phyloP scores from a whole-genome alignment of 1,140 invertebrate genomes.

The Drosophila prosaltans region DNA sequence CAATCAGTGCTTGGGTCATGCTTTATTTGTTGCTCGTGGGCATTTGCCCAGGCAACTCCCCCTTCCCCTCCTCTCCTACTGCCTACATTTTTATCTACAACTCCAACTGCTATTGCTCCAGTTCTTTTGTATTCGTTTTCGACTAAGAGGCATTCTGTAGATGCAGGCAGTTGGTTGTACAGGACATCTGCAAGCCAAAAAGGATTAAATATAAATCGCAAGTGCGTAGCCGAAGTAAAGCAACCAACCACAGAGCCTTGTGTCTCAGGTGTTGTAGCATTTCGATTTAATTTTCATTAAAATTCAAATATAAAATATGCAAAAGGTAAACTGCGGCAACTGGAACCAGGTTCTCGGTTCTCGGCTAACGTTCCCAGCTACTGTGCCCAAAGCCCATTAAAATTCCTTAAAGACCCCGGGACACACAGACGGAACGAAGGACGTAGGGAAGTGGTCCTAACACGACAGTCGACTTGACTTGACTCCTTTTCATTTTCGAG shows the following conservation, averaged over 20 bases:
- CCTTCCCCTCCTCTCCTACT: slow-evolving; percentile 31
- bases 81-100: not conserved
- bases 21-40: slow-evolving; percentile 72
- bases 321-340: slow-evolving; percentile 75
- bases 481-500: slow-evolving; percentile 81
- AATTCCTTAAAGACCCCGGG: slow-evolving; percentile 75
- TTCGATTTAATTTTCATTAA: slow-evolving; percentile 82
- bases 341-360: not conserved
- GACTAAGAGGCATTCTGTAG: slow-evolving; percentile 23
- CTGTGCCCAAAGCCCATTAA: slow-evolving; percentile 66
- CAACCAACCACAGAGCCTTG: slow-evolving; percentile 6
- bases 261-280: slow-evolving; percentile 69
- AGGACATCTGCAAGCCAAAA: slow-evolving; percentile 39
- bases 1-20: slow-evolving; percentile 68
- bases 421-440: not conserved
- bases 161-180: slow-evolving; percentile 15
- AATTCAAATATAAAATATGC: slow-evolving; percentile 78
- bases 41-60: slow-evolving; percentile 47
- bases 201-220: slow-evolving; percentile 74
- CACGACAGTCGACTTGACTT: slow-evolving; percentile 28
- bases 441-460: not conserved
- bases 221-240: slow-evolving; percentile 43
- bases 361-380: not conserved
- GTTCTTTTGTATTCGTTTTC: no score
- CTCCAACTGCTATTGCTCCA: not conserved